Percentiles rank a stretch among this genome's conserved stretches.
phyloP scores from a whole-genome alignment of 2,888 invertebrate species.

The Leptinotarsa tumamoca region DNA sequence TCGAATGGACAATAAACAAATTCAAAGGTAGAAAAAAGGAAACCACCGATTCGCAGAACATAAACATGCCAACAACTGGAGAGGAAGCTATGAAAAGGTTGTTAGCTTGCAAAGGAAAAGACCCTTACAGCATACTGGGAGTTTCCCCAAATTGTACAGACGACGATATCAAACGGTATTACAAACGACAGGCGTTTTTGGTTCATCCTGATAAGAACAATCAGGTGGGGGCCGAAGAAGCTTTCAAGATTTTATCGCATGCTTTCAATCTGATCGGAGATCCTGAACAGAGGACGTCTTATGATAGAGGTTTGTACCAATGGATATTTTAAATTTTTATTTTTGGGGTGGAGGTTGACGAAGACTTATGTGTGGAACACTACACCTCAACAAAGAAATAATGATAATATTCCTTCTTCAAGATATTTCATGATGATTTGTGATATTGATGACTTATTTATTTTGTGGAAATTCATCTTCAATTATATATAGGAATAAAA shows the following conservation, averaged over 20 bases:
- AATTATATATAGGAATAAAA: too few relatives aligned
- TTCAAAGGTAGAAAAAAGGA: constrained; percentile 57
- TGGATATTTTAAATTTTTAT: constrained; percentile 4
- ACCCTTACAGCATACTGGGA: constrained; percentile 85
- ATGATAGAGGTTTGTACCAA: constrained; percentile 63
- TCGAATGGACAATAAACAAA: constrained; percentile 63
- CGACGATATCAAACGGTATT: constrained; percentile 94
- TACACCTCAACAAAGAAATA: too few relatives aligned
- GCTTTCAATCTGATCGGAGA: constrained; percentile 96
- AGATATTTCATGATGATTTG: too few relatives aligned
- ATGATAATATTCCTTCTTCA: too few relatives aligned
- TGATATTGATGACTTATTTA: too few relatives aligned
- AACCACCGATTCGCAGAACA: constrained; percentile 71
- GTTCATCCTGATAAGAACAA: constrained; percentile 97
- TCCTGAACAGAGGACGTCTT: constrained; percentile 73
- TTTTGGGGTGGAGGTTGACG: neutral
- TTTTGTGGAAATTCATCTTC: too few relatives aligned
- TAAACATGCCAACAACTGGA: constrained; percentile 87
- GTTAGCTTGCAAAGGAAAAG: constrained; percentile 93
- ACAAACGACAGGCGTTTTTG: constrained; percentile 91
- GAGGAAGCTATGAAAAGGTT: constrained; percentile 93
- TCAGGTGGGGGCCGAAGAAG: constrained; percentile 95
- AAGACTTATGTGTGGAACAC: too few relatives aligned
- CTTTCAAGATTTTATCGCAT: constrained; percentile 94
- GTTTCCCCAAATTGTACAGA: constrained; percentile 89